A percentile compares a stretch with the other conserved stretches of the same genome.
These are phyloP conservation scores for Antechinus stuartii DNA, from an alignment of 2,113 vertebrate species.

Conservation along the genomic window DNA sequence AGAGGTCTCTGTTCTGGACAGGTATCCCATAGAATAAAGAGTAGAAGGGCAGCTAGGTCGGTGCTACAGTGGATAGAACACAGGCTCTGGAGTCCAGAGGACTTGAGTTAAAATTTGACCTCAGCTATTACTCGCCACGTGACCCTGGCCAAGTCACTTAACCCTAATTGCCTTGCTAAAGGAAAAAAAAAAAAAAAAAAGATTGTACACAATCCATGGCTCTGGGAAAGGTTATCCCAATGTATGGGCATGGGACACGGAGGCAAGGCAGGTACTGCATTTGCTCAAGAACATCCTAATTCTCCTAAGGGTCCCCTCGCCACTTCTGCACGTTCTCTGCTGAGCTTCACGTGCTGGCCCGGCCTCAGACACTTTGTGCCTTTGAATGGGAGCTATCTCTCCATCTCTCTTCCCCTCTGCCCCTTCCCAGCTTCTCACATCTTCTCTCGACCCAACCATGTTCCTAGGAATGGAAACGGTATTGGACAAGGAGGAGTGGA, in stretches of 20 bases:
- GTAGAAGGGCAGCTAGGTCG: no score
- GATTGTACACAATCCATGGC: not conserved
- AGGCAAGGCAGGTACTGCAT: not conserved
- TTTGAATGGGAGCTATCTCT: not conserved
- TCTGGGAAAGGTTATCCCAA: not conserved
- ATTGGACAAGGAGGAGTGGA: no score
- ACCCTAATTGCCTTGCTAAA: no score
- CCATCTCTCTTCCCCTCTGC: not conserved
- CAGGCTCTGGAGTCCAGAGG: no score
- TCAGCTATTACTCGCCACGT: no score
- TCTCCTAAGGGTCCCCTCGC: not conserved
- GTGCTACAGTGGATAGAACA: no score
- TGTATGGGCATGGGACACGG: not conserved
- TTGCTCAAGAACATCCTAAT: not conserved
- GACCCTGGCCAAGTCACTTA: no score
- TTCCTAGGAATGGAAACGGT: not conserved
- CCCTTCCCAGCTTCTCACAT: not conserved
- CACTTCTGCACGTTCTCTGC: not conserved
- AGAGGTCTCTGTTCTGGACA: not conserved
- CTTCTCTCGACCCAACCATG: not conserved
- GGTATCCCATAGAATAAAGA: not conserved
- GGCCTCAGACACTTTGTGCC: not conserved
- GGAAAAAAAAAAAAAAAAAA: no score
- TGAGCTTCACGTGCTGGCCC: not conserved
- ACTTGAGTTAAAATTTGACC: no score